Evolutionary conservation across 2,797 vertebrate genomes (phyloP).

Genomic region (Manis javanica): DNA sequence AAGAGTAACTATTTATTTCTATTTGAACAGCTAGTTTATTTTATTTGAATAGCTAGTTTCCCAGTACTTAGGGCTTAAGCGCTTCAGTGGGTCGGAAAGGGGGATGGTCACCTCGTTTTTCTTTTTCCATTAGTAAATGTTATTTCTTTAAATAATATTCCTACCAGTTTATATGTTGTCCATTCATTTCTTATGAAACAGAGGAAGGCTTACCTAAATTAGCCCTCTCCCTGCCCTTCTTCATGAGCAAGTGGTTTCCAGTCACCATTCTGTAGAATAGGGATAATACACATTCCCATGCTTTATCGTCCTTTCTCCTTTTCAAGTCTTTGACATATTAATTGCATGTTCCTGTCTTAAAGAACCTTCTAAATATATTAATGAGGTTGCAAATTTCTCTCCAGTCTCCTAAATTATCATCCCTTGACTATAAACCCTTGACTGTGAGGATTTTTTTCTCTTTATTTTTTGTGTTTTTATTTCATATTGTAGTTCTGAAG

Average conservation of each 20-base stretch:
- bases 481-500: background rate
- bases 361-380: background rate
- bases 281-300: background rate
- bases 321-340: background rate
- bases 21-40: slow-evolving; percentile 3
- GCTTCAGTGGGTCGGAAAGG: background rate
- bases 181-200: background rate
- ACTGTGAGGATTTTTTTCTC: background rate
- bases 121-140: background rate
- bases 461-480: background rate
- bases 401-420: background rate
- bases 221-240: background rate
- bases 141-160: background rate
- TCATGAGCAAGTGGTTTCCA: background rate
- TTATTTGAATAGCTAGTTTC: slow-evolving; percentile 26
- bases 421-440: background rate
- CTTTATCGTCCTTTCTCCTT: background rate
- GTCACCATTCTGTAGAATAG: background rate
- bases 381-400: background rate
- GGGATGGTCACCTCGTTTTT: background rate
- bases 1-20: slow-evolving; percentile 56
- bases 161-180: background rate
- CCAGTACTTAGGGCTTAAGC: background rate
- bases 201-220: background rate
- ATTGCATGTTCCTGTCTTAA: background rate